Evolutionary conservation across 2,888 invertebrate species (phyloP).

Genomic region (Drosophila hamatofila): DNA sequence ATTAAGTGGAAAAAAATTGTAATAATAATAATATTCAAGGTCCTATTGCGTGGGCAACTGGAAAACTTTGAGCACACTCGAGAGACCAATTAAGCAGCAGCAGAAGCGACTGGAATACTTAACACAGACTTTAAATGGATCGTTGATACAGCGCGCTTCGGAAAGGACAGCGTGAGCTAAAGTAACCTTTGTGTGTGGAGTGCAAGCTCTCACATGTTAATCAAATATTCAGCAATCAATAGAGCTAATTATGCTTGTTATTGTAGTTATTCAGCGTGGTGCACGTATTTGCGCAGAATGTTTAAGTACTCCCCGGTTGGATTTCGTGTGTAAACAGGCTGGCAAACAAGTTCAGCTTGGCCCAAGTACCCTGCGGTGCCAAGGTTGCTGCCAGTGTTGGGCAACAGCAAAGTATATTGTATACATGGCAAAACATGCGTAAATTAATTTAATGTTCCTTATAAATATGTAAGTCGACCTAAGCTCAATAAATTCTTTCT

Average conservation of each 20-base stretch:
- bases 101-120: slow-evolving; percentile 37
- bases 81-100: slow-evolving; percentile 37
- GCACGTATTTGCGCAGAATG: slow-evolving; percentile 32
- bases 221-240: slow-evolving; percentile 55
- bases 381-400: slow-evolving; percentile 17
- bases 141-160: not conserved
- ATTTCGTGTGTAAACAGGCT: slow-evolving; percentile 24
- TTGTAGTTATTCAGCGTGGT: slow-evolving; percentile 15
- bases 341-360: slow-evolving; percentile 17
- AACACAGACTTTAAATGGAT: slow-evolving; percentile 32
- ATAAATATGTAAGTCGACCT: slow-evolving; percentile 76
- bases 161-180: not conserved
- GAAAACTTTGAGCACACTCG: slow-evolving; percentile 43
- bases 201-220: slow-evolving; percentile 40
- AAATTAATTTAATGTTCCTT: slow-evolving; percentile 81
- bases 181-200: slow-evolving; percentile 19
- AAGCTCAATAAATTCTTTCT: slow-evolving; percentile 69
- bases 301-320: slow-evolving; percentile 38
- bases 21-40: slow-evolving; percentile 49
- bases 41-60: slow-evolving; percentile 6
- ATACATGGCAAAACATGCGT: slow-evolving; percentile 72
- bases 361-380: slow-evolving; percentile 8
- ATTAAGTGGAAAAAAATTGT: slow-evolving; percentile 14
- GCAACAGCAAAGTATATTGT: slow-evolving; percentile 46
- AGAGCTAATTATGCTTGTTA: slow-evolving; percentile 45